A percentile compares a stretch with the other conserved stretches of the same genome.
These are phyloP conservation scores for Homarus gammarus DNA, from an alignment of 2,888 invertebrate species.

Conservation along the genomic window DNA sequence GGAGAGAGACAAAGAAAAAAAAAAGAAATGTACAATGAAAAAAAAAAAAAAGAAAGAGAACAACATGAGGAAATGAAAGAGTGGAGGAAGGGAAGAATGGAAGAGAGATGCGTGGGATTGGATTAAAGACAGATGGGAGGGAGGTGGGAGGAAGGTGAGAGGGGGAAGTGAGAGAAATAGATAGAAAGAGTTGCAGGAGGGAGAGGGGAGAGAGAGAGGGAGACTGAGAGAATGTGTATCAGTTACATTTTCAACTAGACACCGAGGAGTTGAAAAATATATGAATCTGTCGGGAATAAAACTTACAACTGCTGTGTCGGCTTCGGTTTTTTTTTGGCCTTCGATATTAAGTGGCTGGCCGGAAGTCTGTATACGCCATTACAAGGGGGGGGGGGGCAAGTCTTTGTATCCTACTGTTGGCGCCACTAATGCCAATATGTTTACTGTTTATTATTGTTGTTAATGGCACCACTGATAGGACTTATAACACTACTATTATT, in stretches of 20 bases:
- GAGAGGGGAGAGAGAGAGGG: background rate
- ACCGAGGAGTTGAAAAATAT: background rate
- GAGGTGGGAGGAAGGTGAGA: background rate
- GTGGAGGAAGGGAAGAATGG: background rate
- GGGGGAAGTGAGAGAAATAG: background rate
- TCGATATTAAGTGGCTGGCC: no score
- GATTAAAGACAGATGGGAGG: conserved; percentile 4
- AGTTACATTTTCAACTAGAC: background rate
- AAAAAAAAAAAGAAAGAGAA: background rate
- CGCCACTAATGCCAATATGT: no score
- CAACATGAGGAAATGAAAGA: background rate
- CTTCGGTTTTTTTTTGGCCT: background rate
- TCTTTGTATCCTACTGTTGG: no score
- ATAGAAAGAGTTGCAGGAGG: background rate
- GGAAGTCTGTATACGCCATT: no score
- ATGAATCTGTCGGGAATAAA: background rate
- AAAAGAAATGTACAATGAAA: background rate
- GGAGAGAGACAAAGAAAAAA: background rate
- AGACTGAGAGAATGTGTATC: background rate
- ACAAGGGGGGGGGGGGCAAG: no score
- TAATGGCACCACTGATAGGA: no score
- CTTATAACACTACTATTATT: no score
- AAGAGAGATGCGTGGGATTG: no score
- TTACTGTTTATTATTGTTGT: no score
- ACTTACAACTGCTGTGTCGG: background rate